These are phyloP conservation scores for Gavia stellata DNA, from an alignment of 2,113 vertebrate genomes.

Conservation along the genomic window DNA sequence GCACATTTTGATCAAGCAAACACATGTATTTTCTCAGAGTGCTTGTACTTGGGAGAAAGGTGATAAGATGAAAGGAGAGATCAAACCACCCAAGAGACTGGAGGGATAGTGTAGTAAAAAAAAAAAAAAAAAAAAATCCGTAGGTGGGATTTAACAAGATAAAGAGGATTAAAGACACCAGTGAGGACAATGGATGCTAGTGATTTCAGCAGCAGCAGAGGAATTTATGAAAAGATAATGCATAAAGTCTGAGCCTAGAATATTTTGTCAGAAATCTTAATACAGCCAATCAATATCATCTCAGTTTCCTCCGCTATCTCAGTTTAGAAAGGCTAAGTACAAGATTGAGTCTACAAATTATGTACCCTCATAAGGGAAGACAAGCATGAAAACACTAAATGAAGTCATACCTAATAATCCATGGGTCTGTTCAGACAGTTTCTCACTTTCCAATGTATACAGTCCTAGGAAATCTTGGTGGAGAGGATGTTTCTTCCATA, in stretches of 20 bases:
- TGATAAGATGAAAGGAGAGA: not conserved
- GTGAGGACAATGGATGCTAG: not conserved
- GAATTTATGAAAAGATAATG: not conserved
- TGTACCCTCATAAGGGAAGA: not conserved
- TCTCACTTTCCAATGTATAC: constrained; percentile 84
- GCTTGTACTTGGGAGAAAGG: not conserved
- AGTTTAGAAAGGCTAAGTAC: not conserved
- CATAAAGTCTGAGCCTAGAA: not conserved
- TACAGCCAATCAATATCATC: accelerated
- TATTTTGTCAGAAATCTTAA: not conserved
- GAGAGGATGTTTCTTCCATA: constrained; percentile 84
- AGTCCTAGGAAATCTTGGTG: constrained; percentile 89
- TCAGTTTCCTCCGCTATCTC: not conserved
- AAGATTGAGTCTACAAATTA: not conserved
- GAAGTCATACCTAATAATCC: constrained; percentile 86
- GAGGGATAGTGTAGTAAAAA: not conserved
- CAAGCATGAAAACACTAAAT: not conserved
- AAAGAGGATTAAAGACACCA: not conserved
- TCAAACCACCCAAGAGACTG: not conserved
- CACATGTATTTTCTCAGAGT: not conserved
- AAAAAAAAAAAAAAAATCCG: not conserved
- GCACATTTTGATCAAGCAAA: not conserved
- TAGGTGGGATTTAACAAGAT: not conserved
- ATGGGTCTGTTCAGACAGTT: constrained; percentile 81
- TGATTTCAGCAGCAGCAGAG: not conserved